These are phyloP conservation scores for Cinclus mexicanus DNA, from an alignment of 2,113 vertebrate genomes.

Conservation along the genomic window DNA sequence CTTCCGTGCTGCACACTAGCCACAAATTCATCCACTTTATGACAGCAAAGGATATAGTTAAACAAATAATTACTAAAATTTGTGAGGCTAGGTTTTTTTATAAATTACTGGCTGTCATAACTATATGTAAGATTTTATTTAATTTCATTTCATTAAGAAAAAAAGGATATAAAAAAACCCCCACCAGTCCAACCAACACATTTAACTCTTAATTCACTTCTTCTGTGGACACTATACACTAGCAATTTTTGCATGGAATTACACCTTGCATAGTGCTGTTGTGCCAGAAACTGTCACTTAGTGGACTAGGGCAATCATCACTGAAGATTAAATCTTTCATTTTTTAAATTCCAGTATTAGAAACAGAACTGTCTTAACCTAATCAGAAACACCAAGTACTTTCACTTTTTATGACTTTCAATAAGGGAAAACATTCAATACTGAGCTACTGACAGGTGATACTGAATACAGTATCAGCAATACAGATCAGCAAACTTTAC, in stretches of 20 bases:
- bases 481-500: neutral
- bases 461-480: neutral
- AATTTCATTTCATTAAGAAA: neutral
- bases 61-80: neutral
- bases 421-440: neutral
- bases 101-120: neutral
- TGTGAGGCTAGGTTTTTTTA: neutral
- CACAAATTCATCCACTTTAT: neutral
- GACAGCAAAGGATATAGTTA: neutral
- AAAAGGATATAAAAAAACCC: neutral
- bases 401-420: neutral
- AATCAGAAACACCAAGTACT: neutral
- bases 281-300: neutral
- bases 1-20: neutral
- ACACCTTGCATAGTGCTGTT: neutral
- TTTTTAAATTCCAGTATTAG: neutral
- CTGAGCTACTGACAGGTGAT: neutral
- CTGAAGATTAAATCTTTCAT: slow-evolving; percentile 12
- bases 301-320: neutral
- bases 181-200: neutral
- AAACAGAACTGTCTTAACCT: neutral
- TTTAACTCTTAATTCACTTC: neutral
- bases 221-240: neutral
- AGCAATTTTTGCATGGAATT: neutral
- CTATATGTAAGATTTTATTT: neutral